Base-by-base conservation (phyloP, 1,140 invertebrate genomes). In the Procambarus virginalis region DNA sequence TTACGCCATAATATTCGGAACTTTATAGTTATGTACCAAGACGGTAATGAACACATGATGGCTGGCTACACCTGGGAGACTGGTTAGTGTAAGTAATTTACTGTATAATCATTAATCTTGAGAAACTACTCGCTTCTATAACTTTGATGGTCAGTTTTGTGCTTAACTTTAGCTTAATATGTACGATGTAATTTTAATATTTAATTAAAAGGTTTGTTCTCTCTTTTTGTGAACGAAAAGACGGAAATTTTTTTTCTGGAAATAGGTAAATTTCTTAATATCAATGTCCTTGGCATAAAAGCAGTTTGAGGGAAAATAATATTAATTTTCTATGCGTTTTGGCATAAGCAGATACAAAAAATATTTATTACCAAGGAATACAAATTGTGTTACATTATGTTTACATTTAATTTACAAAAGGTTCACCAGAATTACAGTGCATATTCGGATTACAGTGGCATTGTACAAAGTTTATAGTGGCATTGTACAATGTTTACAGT, bases 11-110 rank as follows among this genome's bases (percentile, higher is more conserved):
- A n/a, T n/a, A n/a, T n/a, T n/a, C n/a, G n/a, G n/a, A n/a, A n/a
- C n/a, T n/a, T n/a, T n/a, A n/a, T n/a, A n/a, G n/a, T n/a, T n/a
- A n/a, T n/a, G n/a, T n/a, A n/a, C n/a, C n/a, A n/a, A n/a, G n/a
- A n/a, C n/a, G n/a, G n/a, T 58, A 91, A 91, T 45, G 82, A 92
- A 64, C 92, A 92, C 90, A 91, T 92, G 82, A 92, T 92, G 88
- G 88, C 78, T 75, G 82, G 92, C 79, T 92, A 92, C 51, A 92
- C 86, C 91, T 91, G 3, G 90, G 90, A 34, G 76, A 79, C 79
- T 84, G 79, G 84, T 84, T 84, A 73, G 82, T 89, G 91, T 91
- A 92, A 91, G 46, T 91, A 55, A 91, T 86, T 85, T 91, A 86
- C 49, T 55, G 82, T 91, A 91, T 79, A 85, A 55, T 17, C 51